Evolutionary conservation across 2,797 vertebrate genomes (phyloP).

Genomic region (Hapalemur alaotrensis): DNA sequence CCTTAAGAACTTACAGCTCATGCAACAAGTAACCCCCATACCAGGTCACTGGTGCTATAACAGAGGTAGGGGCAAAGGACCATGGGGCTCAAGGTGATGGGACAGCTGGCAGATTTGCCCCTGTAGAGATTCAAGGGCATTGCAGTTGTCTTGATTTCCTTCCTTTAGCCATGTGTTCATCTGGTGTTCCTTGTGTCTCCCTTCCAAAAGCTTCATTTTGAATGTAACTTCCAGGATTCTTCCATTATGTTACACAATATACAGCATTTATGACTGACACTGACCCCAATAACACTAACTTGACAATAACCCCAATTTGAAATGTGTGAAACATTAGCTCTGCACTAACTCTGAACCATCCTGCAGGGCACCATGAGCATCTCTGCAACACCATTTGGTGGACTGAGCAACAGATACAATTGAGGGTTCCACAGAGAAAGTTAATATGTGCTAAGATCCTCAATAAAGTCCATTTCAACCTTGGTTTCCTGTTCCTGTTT

Average conservation of each 20-base stretch:
- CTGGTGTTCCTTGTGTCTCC: background rate
- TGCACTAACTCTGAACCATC: background rate
- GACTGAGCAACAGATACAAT: background rate
- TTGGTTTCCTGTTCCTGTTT: slow-evolving; percentile 21
- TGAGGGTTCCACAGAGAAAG: background rate
- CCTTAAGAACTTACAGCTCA: background rate
- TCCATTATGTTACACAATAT: background rate
- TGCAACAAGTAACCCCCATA: background rate
- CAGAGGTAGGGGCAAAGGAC: background rate
- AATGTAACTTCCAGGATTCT: background rate
- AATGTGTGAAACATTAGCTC: background rate
- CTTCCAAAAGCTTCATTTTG: background rate
- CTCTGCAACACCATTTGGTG: background rate
- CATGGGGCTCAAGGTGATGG: background rate
- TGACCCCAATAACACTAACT: background rate
- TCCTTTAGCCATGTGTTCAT: background rate
- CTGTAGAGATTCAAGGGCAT: background rate
- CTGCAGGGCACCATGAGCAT: background rate
- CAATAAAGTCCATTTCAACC: background rate
- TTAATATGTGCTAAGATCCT: background rate
- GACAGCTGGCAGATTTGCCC: background rate
- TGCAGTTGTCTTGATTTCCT: background rate
- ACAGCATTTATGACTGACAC: background rate
- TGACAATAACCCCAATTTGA: background rate
- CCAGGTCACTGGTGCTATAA: background rate